phyloP scores from a whole-genome alignment of 2,113 vertebrate genomes.

The Vanacampus margaritifer region DNA sequence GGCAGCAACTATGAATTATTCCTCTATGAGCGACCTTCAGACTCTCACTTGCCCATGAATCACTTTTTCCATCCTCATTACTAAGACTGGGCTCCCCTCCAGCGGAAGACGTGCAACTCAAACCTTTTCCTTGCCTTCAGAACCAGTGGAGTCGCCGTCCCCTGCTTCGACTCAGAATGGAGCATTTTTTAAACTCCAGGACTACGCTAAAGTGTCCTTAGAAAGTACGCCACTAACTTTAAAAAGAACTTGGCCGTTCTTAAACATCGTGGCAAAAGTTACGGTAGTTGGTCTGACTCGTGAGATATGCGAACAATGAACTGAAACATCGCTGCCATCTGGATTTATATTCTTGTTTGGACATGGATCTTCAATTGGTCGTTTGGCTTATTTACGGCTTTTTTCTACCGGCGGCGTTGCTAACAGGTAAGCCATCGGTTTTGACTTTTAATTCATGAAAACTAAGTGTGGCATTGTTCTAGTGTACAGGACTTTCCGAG shows the following conservation, averaged over 20 bases:
- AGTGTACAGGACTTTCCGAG: background rate
- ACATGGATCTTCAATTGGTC: conserved; percentile 65
- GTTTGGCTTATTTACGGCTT: conserved; percentile 57
- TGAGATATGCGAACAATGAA: background rate
- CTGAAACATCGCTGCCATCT: background rate
- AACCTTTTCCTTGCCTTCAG: background rate
- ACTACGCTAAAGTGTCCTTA: background rate
- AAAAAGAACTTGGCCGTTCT: too few species aligned
- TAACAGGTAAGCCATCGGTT: conserved; percentile 47
- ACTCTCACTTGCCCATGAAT: conserved; percentile 48
- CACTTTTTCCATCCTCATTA: conserved; percentile 63
- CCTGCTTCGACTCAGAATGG: background rate
- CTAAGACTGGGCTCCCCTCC: conserved; percentile 26
- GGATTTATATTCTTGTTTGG: background rate
- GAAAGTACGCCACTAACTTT: background rate
- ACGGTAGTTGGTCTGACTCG: too few species aligned
- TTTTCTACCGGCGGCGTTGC: conserved; percentile 48
- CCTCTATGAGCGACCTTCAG: conserved; percentile 57
- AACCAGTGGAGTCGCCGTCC: background rate
- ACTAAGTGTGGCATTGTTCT: background rate
- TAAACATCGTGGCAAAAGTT: too few species aligned
- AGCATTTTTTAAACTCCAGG: background rate
- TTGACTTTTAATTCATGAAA: background rate
- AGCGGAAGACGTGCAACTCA: conserved; percentile 7
- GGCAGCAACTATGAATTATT: conserved; percentile 44